Conservation (phyloP, 2,888 invertebrate species). For the Margaritifera margaritifera region DNA sequence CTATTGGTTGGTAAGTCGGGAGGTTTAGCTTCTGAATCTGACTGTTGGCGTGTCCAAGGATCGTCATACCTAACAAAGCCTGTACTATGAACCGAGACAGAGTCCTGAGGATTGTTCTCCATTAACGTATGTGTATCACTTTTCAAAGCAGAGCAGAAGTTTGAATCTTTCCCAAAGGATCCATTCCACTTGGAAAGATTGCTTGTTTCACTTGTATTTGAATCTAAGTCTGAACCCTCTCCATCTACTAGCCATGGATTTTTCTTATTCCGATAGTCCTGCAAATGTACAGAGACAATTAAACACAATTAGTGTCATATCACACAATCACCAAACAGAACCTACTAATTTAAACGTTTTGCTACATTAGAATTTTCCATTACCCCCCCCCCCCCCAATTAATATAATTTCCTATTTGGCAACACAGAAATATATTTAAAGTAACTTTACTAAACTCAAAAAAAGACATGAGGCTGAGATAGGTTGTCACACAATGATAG, state of each 20-base stretch:
- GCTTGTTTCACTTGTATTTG: conserved; percentile 2
- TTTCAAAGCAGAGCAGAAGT: conserved; percentile 15
- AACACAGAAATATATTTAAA: too few relatives aligned
- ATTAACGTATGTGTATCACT: not conserved
- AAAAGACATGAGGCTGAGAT: too few relatives aligned
- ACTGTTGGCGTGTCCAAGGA: conserved; percentile 32
- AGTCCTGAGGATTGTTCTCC: not conserved
- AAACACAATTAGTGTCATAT: not conserved
- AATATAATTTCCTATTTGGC: too few relatives aligned
- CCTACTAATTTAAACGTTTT: not conserved
- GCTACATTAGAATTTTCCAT: not conserved
- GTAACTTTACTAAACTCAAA: not conserved
- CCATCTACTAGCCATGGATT: conserved; percentile 13
- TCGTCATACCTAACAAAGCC: conserved; percentile 20
- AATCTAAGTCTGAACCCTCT: conserved; percentile 5
- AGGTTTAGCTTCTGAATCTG: conserved; percentile 2
- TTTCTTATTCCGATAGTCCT: conserved; percentile 46
- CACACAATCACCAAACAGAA: not conserved
- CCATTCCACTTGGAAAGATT: conserved; percentile 6
- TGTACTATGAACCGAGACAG: not conserved
- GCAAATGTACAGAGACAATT: conserved; percentile 8
- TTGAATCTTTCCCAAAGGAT: conserved; percentile 35
- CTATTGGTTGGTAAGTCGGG: not conserved
- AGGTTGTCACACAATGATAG: too few relatives aligned
- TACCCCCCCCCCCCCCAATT: too few relatives aligned